Base-by-base conservation (phyloP, 1,140 invertebrate species). In the Bacillus rossius region DNA sequence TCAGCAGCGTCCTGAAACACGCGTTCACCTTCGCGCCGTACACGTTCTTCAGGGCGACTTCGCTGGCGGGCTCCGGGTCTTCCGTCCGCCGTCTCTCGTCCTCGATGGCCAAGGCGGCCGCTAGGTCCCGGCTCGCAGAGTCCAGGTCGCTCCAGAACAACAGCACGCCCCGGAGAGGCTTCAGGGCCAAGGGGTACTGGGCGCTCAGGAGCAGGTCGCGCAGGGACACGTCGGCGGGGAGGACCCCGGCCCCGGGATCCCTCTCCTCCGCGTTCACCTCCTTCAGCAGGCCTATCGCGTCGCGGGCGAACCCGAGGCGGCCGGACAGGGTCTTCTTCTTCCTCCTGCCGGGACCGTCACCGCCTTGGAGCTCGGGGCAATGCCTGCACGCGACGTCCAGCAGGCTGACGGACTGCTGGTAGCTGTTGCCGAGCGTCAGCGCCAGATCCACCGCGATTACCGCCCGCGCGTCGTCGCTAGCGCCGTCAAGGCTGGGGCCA, bases 331-430 rank as follows among this genome's bases (percentile, higher is more conserved):
- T 8, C 3, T 26, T 8, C 17, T 26, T 54, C 8, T 0, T 54
- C 17, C 40, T 34, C 14, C 37, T 26, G 17, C n/a, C 13, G 19
- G n/a, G 41, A 38, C 26, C 26, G 4, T 2, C 7, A 43, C 7
- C n/a, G 13, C 16, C 20, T 40, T 14, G 52, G 3, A 54, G 37
- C 13, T 16, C 20, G 22, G 16, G 20, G 13, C 25, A 54, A 23
- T 19, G 52, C 25, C 41, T 54, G 25, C 17, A 41, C 14, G 52
- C 52, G 16, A 42, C 52, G 41, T 54, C 52, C 16, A 54, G 41
- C 3, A 54, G 22, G 17, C 52, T 54, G 23, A 37, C 52, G 8
- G 52, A 54, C 22, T 54, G 52, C 14, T 54, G 23, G 5, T 54
- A 42, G 13, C 19, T 41, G 14, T 34, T 23, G 10, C 52, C 52